These are phyloP conservation scores for Protobothrops flavoviridis DNA, from an alignment of 2,113 vertebrate genomes.

Conservation along the genomic window DNA sequence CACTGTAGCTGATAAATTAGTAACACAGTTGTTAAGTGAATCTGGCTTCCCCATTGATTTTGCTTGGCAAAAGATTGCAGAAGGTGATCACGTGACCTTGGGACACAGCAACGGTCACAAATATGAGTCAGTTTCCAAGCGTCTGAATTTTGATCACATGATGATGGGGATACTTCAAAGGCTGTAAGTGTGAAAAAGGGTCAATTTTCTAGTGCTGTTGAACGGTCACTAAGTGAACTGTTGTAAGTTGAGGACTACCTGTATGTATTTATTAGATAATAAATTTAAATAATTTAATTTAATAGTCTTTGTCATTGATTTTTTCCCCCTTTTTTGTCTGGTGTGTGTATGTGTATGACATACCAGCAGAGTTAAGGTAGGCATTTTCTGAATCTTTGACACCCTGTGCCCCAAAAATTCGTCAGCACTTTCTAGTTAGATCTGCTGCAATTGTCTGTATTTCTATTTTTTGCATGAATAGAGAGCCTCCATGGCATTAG, in stretches of 20 bases:
- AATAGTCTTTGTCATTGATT: background rate
- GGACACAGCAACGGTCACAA: background rate
- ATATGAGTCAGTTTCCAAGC: background rate
- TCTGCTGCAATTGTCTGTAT: background rate
- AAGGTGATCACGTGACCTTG: background rate
- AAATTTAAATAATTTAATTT: background rate
- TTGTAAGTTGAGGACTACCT: background rate
- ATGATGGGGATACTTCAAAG: background rate
- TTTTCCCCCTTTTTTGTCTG: background rate
- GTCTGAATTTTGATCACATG: background rate
- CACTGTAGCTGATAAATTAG: no score
- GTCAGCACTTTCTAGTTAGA: background rate
- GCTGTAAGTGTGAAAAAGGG: background rate
- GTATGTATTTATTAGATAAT: background rate
- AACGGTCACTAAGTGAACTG: background rate
- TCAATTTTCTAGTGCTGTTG: background rate
- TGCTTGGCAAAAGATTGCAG: background rate
- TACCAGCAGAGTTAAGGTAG: background rate
- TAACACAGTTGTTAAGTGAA: background rate
- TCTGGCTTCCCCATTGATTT: background rate
- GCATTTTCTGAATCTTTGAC: background rate
- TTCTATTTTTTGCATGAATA: background rate
- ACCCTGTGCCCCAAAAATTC: background rate
- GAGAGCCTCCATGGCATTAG: background rate
- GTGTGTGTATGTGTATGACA: background rate